Percentiles rank a stretch among this genome's conserved stretches.
phyloP scores from a whole-genome alignment of 2,888 invertebrate species.

The Oscheius sp. region DNA sequence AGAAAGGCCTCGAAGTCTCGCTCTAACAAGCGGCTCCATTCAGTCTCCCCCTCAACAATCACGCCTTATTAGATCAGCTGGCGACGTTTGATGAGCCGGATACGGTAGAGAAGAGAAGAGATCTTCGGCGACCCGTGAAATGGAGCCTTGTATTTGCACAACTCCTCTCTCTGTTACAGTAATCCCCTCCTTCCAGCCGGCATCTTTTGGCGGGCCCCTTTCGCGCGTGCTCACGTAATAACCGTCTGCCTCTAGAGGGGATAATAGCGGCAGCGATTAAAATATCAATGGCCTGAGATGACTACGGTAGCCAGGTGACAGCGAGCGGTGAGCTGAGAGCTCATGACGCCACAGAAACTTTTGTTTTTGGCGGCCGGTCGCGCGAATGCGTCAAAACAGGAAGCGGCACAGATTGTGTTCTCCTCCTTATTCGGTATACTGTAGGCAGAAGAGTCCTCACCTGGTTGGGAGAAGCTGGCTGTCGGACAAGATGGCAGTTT shows the following conservation, averaged over 20 bases:
- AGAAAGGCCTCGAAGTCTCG: neutral
- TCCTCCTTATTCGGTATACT: conserved; percentile 6
- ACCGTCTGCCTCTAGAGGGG: conserved; percentile 20
- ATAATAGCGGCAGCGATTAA: conserved; percentile 30
- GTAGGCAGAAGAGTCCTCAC: conserved; percentile 9
- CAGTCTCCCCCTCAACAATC: conserved; percentile 28
- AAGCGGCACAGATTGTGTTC: conserved; percentile 18
- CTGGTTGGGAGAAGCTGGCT: conserved; percentile 23
- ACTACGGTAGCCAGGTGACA: conserved; percentile 26
- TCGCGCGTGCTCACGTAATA: conserved; percentile 24
- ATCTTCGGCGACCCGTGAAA: conserved; percentile 2
- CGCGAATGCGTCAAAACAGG: conserved; percentile 25
- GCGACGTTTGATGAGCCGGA: conserved; percentile 27
- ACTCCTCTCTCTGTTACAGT: conserved; percentile 21
- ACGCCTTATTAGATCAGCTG: conserved; percentile 31
- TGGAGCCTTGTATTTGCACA: conserved; percentile 13
- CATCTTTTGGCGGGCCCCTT: conserved; percentile 21
- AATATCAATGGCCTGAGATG: conserved; percentile 25
- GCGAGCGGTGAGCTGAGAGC: neutral
- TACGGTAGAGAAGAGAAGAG: conserved; percentile 10
- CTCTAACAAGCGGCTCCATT: conserved; percentile 29
- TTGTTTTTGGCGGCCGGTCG: conserved; percentile 15
- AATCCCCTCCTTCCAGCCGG: conserved; percentile 2
- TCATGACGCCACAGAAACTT: neutral
- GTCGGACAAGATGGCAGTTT: conserved; percentile 34